Evolutionary conservation across 2,113 vertebrate species (phyloP).

Genomic region (Calyptommatus sinebrachiatus): DNA sequence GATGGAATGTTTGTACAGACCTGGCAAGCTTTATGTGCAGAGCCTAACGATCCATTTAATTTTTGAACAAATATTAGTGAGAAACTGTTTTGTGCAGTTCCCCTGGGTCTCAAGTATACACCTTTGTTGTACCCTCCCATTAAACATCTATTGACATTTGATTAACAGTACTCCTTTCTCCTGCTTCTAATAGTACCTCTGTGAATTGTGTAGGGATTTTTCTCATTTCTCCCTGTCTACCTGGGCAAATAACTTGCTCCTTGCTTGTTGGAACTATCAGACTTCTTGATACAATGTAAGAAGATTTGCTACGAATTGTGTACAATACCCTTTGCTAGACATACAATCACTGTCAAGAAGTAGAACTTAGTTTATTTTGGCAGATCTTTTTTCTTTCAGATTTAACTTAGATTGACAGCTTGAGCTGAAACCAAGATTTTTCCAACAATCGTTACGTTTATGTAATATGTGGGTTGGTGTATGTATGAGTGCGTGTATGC

Average conservation of each 20-base stretch:
- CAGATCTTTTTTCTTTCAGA: too few relatives aligned
- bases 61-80: slow-evolving; percentile 46
- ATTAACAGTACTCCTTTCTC: slow-evolving; percentile 53
- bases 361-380: not conserved
- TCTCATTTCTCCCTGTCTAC: slow-evolving; percentile 59
- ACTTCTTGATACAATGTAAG: slow-evolving; percentile 36
- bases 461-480: too few relatives aligned
- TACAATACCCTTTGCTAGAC: not conserved
- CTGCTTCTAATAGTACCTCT: slow-evolving; percentile 45
- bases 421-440: too few relatives aligned
- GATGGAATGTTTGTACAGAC: slow-evolving; percentile 23
- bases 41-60: slow-evolving; percentile 45
- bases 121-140: slow-evolving; percentile 51
- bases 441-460: too few relatives aligned
- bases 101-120: slow-evolving; percentile 44
- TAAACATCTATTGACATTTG: slow-evolving; percentile 60
- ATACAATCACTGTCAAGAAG: slow-evolving; percentile 25
- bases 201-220: slow-evolving; percentile 54
- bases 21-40: not conserved
- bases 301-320: slow-evolving; percentile 50
- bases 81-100: slow-evolving; percentile 50
- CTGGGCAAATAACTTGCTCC: slow-evolving; percentile 55
- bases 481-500: not conserved
- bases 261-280: slow-evolving; percentile 43
- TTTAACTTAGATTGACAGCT: too few relatives aligned